Percentiles rank a stretch among this genome's conserved stretches.
phyloP scores from a whole-genome alignment of 2,797 vertebrate genomes.

The Pseudochaenichthys georgianus region DNA sequence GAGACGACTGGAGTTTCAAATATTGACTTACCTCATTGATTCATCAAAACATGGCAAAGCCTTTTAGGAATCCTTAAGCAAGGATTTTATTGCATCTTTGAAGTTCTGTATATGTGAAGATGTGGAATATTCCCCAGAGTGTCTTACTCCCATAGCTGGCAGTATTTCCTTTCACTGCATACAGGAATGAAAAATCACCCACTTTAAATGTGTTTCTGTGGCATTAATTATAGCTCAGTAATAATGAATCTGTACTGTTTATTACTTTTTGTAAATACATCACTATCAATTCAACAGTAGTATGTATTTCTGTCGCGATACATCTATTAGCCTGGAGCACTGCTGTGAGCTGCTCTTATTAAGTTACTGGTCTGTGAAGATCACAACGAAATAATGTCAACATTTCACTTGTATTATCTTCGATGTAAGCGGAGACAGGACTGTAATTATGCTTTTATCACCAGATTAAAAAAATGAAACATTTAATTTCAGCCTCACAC shows the following conservation, averaged over 20 bases:
- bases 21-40: slow-evolving; percentile 72
- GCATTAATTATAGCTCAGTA: slow-evolving; percentile 15
- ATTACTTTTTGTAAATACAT: slow-evolving; percentile 21
- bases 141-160: slow-evolving; percentile 27
- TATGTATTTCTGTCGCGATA: background rate
- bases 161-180: slow-evolving; percentile 14
- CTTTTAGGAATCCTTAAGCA: slow-evolving; percentile 72
- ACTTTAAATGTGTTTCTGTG: slow-evolving; percentile 29
- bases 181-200: slow-evolving; percentile 31
- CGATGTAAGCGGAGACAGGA: background rate
- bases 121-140: slow-evolving; percentile 45
- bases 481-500: slow-evolving; percentile 9
- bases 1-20: slow-evolving; percentile 55
- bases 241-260: background rate
- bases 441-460: slow-evolving; percentile 19
- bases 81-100: slow-evolving; percentile 64
- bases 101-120: slow-evolving; percentile 59
- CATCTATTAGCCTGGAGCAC: background rate
- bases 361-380: background rate
- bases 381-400: background rate
- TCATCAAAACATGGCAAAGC: slow-evolving; percentile 62
- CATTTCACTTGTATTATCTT: slow-evolving; percentile 3
- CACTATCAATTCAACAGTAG: slow-evolving; percentile 21
- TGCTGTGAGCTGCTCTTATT: slow-evolving; percentile 1
- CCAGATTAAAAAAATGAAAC: slow-evolving; percentile 9